Conservation (phyloP, 2,888 invertebrate species). For the Smittia aterrima region DNA sequence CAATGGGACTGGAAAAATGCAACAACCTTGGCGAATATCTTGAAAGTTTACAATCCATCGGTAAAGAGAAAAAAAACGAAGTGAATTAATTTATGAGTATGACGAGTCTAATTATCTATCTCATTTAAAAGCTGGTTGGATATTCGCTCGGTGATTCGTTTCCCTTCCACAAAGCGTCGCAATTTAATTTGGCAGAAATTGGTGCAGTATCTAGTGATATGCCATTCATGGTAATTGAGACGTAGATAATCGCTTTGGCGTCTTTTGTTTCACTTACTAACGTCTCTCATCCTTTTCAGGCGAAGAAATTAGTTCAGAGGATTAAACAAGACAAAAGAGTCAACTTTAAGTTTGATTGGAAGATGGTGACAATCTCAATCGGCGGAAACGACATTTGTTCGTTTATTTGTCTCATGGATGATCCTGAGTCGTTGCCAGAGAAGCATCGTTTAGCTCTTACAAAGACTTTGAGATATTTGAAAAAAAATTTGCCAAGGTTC, state of each 20-base stretch:
- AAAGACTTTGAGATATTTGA: conserved; percentile 53
- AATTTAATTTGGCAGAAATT: conserved; percentile 58
- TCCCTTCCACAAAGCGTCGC: conserved; percentile 50
- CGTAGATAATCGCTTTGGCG: not conserved
- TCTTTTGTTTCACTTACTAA: conserved; percentile 5
- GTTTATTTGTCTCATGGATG: conserved; percentile 54
- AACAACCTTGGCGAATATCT: conserved; percentile 57
- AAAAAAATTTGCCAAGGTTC: conserved; percentile 57
- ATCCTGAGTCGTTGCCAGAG: conserved; percentile 50
- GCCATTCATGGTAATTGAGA: conserved; percentile 53
- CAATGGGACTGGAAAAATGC: conserved; percentile 55
- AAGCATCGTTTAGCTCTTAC: conserved; percentile 54
- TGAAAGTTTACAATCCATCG: conserved; percentile 60
- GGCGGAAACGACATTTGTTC: conserved; percentile 59
- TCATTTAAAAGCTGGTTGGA: conserved; percentile 52
- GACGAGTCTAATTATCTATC: not conserved
- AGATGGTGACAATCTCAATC: conserved; percentile 65
- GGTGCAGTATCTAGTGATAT: conserved; percentile 57
- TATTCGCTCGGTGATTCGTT: conserved; percentile 56
- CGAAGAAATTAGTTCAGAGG: conserved; percentile 54
- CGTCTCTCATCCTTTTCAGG: conserved; percentile 42
- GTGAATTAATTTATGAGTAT: not conserved
- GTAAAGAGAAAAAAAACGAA: conserved; percentile 37
- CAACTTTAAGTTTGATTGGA: conserved; percentile 57
- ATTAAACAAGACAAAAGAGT: conserved; percentile 56